Evolutionary conservation across 2,797 vertebrate species (phyloP), one percentile per base, ranked within the genome.

Genomic region (Perodicticus potto): DNA sequence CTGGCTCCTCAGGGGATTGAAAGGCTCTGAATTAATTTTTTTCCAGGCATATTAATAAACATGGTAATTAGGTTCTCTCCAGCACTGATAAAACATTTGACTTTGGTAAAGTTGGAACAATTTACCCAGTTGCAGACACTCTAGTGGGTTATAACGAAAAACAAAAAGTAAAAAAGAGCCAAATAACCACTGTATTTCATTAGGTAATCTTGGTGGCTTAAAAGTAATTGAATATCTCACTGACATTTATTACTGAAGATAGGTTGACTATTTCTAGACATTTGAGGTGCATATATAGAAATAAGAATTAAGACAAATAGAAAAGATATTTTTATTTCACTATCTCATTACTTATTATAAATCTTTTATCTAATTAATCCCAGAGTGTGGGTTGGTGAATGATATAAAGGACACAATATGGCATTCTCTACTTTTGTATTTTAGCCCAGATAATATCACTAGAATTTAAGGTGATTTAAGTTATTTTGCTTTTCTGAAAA

Each of bases 391-490:
- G 6, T 73, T 91, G 72, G 6, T 77, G 14, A 96, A 69, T 69
- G 72, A 53, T 73, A 49, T 45, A 94, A 65, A 83, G 32, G n/a
- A 23, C 13, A 27, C 7, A 32, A 16, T 77, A 16, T 77, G 14
- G 11, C 20, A 77, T 96, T 96, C 69, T 96, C 55, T 57, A 65
- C 49, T 61, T 96, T 49, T 27, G 19, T 43, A 67, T 77, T 96
- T 2, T n/a, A 76, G 49, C 34, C 59, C 4, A 96, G 57, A 34
- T 93, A 91, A 40, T 49, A 97, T 67, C 3, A 93, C 78, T 86
- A 80, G 55, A 80, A 91, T 90, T 92, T 94, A 92, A 96, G 19
- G 34, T 29, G 95, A 89, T 89, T 72, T 93, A 94, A 97, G 89
- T 25, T 45, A 94, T 95, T 96, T 89, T 94, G 9, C 17, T 11